phyloP scores from a whole-genome alignment of 2,888 invertebrate genomes.

The Anticlea derivata region DNA sequence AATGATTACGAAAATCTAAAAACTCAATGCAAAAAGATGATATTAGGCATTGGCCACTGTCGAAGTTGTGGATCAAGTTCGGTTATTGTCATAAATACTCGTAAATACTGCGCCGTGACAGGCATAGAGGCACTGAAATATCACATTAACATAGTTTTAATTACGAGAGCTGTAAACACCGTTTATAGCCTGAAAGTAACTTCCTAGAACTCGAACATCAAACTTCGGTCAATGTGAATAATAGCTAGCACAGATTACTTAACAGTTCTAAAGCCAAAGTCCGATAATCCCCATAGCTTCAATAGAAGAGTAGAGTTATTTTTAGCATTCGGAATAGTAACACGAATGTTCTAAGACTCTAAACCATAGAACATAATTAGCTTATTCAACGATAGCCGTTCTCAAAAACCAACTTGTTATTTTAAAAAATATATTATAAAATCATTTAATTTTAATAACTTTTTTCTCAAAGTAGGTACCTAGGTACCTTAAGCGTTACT shows the following conservation, averaged over 20 bases:
- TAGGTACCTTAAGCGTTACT: too few species aligned
- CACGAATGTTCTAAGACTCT: neutral
- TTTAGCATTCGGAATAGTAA: neutral
- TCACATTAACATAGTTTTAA: slow-evolving; percentile 40
- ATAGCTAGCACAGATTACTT: too few species aligned
- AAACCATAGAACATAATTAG: too few species aligned
- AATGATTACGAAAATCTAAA: too few species aligned
- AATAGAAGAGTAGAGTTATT: slow-evolving; percentile 4
- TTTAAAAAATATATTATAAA: too few species aligned
- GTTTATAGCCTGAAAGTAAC: slow-evolving; percentile 31
- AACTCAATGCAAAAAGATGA: too few species aligned
- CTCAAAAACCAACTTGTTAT: too few species aligned
- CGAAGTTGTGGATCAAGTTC: slow-evolving; percentile 1
- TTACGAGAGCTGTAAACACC: slow-evolving; percentile 31
- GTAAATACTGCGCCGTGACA: slow-evolving; percentile 26
- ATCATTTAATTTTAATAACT: too few species aligned
- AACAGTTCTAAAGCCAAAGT: too few species aligned
- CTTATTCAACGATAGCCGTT: too few species aligned
- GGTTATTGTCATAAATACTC: slow-evolving; percentile 18
- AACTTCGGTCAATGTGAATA: slow-evolving; percentile 55
- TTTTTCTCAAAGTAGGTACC: too few species aligned
- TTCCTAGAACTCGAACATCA: slow-evolving; percentile 36
- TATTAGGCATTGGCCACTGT: too few species aligned
- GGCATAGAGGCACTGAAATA: slow-evolving; percentile 30
- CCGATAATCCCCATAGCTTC: slow-evolving; percentile 28